Evolutionary conservation across 2,797 vertebrate genomes (phyloP), one percentile per base, ranked within the genome.

Genomic region (Peromyscus aztecus): DNA sequence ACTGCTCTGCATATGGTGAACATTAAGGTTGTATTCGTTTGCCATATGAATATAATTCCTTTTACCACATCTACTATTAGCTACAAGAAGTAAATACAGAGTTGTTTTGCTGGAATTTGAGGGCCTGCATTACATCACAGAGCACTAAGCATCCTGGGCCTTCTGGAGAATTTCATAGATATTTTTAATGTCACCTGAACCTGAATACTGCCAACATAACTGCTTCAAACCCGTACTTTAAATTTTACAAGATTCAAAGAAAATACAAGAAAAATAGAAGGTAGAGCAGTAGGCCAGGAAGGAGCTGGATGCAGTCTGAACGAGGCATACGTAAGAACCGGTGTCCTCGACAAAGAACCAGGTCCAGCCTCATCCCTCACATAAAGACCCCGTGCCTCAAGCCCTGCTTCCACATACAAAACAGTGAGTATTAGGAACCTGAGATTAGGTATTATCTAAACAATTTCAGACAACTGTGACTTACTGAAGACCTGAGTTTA

Each of bases 41-140:
- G 98, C 99, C 98, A 99, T 99, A 98, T 98, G 99, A 99, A 98
- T 98, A 98, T 97, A 99, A 99, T 99, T 98, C 98, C 98, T 98
- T 98, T 98, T 98, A 99, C 97, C 98, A 97, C 97, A 98, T 97
- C 96, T 97, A 98, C 96, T 98, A 96, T 96, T 98, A 97, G 90
- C 94, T 98, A 97, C 96, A 98, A 98, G 98, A 97, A 98, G 97
- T 98, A 98, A 99, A 98, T 98, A 99, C 67, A 98, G 97, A 98
- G 97, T 98, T 98, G 89, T 95, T 99, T 98, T 98, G 97, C 98
- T 98, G 97, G 97, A 98, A 97, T 87, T 65, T 49, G 88, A 97
- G 96, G 95, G 97, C 80, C 97, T 98, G 97, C 96, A 96, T 96
- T 98, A 96, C 92, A 98, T 98, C 98, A 98, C 75, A 71, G 97